These are phyloP conservation scores for Galaxias olidus DNA, from an alignment of 2,797 vertebrate genomes.

Conservation along the genomic window DNA sequence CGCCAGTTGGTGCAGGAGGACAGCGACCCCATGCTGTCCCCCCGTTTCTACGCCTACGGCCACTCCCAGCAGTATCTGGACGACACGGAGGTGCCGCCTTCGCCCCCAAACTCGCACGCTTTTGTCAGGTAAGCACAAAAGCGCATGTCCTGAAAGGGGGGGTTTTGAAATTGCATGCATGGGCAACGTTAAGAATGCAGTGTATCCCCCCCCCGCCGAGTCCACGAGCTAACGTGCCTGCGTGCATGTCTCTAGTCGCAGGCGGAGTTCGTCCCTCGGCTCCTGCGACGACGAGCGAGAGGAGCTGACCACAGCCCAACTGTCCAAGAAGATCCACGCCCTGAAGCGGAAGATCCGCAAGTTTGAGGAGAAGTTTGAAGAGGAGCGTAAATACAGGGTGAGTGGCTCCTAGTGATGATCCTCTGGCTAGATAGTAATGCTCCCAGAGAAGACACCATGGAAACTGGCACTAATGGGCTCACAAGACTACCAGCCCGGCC, in stretches of 20 bases:
- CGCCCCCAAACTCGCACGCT: slow-evolving; percentile 92
- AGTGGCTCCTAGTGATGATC: slow-evolving; percentile 30
- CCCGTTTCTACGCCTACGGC: slow-evolving; percentile 92
- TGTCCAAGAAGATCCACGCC: slow-evolving; percentile 91
- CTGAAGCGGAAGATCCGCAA: slow-evolving; percentile 96
- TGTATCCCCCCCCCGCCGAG: too few species aligned
- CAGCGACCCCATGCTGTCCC: slow-evolving; percentile 93
- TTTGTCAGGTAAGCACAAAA: slow-evolving; percentile 86
- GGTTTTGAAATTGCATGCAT: too few species aligned
- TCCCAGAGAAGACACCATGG: neutral
- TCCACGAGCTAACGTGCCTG: neutral
- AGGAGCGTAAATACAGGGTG: slow-evolving; percentile 95
- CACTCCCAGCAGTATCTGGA: slow-evolving; percentile 93
- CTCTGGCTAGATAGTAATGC: neutral
- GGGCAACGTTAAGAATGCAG: too few species aligned
- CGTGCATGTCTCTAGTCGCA: slow-evolving; percentile 69
- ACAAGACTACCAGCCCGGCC: neutral
- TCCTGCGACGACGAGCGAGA: slow-evolving; percentile 88
- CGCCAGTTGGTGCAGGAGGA: slow-evolving; percentile 91
- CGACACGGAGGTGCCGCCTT: slow-evolving; percentile 96
- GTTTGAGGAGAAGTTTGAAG: slow-evolving; percentile 94
- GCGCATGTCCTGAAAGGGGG: neutral
- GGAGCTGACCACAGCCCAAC: slow-evolving; percentile 89
- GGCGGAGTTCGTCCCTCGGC: slow-evolving; percentile 92
- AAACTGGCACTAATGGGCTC: neutral